Evolutionary conservation across 2,797 vertebrate genomes (phyloP).

Genomic region (Hapalemur alaotrensis): DNA sequence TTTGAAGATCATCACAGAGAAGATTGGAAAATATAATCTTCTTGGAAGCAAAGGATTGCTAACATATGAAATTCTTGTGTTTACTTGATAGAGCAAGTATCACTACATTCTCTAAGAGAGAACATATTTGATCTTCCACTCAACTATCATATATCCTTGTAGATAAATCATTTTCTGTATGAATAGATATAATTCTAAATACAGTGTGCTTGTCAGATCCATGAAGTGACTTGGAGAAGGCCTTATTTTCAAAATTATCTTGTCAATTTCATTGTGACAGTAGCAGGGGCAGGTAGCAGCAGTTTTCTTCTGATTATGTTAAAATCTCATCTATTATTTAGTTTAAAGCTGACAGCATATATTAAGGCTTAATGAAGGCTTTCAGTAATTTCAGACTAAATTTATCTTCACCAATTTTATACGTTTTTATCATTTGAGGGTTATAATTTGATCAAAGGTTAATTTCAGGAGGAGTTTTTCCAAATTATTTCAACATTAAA

Average conservation of each 20-base stretch:
- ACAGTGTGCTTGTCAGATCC: constrained; percentile 77
- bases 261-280: constrained; percentile 87
- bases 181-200: constrained; percentile 78
- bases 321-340: constrained; percentile 92
- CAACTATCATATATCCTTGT: constrained; percentile 50
- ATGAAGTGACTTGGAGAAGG: constrained; percentile 78
- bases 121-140: constrained; percentile 62
- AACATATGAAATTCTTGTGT: not conserved
- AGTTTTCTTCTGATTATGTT: constrained; percentile 89
- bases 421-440: constrained; percentile 74
- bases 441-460: constrained; percentile 81
- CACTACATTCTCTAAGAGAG: constrained; percentile 26
- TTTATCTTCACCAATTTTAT: constrained; percentile 84
- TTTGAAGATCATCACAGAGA: not conserved
- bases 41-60: not conserved
- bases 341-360: constrained; percentile 89
- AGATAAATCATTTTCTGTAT: constrained; percentile 60
- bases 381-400: constrained; percentile 87
- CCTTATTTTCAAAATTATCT: constrained; percentile 85
- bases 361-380: constrained; percentile 89
- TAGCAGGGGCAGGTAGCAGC: constrained; percentile 85
- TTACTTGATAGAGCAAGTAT: constrained; percentile 62
- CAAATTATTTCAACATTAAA: constrained; percentile 79
- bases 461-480: constrained; percentile 78
- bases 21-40: not conserved